phyloP scores from a whole-genome alignment of 1,140 invertebrate species.

The Ladona fulva region DNA sequence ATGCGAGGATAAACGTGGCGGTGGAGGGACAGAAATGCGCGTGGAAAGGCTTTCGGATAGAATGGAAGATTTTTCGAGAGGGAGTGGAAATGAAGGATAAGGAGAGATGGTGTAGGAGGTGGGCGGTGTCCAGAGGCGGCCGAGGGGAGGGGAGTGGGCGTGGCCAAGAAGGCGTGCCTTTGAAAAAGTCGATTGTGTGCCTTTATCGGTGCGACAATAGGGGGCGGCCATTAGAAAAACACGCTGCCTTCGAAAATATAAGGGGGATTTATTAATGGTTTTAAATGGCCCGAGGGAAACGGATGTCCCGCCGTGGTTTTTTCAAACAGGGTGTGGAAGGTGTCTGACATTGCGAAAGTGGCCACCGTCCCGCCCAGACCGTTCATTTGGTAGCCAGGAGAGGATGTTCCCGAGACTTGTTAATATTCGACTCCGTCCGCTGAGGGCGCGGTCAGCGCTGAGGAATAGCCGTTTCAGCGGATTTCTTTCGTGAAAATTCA shows the following conservation, averaged over 20 bases:
- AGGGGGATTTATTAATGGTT: not conserved
- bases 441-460: too few relatives aligned
- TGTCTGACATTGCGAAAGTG: not conserved
- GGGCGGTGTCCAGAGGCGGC: not conserved
- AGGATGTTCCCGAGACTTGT: not conserved
- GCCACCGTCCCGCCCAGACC: not conserved
- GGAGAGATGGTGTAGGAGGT: not conserved
- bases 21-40: too few relatives aligned
- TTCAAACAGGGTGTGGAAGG: not conserved
- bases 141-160: not conserved
- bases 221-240: too few relatives aligned
- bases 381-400: not conserved
- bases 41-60: too few relatives aligned
- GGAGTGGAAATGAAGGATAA: not conserved
- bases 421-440: not conserved
- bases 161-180: not conserved
- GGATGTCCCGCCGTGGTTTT: not conserved
- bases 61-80: not conserved
- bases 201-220: not conserved
- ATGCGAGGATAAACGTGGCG: too few relatives aligned
- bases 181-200: not conserved
- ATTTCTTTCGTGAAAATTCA: too few relatives aligned
- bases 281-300: not conserved
- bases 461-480: too few relatives aligned
- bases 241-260: too few relatives aligned